Conservation (phyloP, 1,140 invertebrate genomes). For the Cotesia vestalis region DNA sequence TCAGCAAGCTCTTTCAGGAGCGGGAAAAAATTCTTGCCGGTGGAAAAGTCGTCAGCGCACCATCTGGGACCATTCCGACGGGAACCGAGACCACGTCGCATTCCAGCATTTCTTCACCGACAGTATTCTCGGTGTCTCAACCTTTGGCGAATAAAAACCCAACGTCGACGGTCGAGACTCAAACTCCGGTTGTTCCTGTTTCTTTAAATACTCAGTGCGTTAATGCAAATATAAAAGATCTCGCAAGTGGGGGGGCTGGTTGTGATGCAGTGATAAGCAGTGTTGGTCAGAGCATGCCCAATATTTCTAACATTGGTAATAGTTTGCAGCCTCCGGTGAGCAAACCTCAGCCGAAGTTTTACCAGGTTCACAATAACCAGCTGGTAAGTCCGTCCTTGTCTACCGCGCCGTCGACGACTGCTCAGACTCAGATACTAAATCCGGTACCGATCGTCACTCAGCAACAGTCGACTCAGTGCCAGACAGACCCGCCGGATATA, state of each 20-base stretch:
- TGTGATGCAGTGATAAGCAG: constrained; percentile 24
- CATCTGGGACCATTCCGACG: constrained; percentile 18
- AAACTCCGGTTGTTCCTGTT: constrained; percentile 50
- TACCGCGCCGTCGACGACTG: constrained; percentile 41
- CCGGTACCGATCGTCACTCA: constrained; percentile 14
- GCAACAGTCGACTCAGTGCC: constrained; percentile 60
- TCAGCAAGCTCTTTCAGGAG: constrained; percentile 66
- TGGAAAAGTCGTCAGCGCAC: constrained; percentile 65
- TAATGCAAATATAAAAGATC: not conserved
- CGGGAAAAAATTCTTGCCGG: constrained; percentile 68
- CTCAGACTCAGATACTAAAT: constrained; percentile 32
- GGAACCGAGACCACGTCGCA: constrained; percentile 50
- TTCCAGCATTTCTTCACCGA: constrained; percentile 48
- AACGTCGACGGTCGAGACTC: constrained; percentile 60
- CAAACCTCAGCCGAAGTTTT: constrained; percentile 49
- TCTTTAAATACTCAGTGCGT: constrained; percentile 37
- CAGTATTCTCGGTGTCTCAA: constrained; percentile 44
- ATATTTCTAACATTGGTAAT: constrained; percentile 43
- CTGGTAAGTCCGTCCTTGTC: constrained; percentile 58
- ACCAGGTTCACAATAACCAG: constrained; percentile 52
- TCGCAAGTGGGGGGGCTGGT: constrained; percentile 11
- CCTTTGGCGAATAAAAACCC: constrained; percentile 56
- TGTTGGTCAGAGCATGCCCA: constrained; percentile 48
- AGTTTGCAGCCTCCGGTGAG: constrained; percentile 42
- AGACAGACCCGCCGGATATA: constrained; percentile 57